Conservation (phyloP, 2,888 invertebrate genomes). For the Ceraclea dissimilis region DNA sequence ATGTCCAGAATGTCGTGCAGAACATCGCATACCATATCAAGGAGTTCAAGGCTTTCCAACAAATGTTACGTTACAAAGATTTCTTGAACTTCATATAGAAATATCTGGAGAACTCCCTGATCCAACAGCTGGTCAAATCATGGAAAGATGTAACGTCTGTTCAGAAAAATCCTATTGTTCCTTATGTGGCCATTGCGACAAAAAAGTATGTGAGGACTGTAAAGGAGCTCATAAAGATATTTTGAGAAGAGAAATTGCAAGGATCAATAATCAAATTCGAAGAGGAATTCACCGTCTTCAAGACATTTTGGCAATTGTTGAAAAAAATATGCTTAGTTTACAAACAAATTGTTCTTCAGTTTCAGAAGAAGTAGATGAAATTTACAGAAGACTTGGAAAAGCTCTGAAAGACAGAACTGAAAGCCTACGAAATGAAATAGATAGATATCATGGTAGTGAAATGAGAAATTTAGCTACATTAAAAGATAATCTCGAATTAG, state of each 20-base stretch:
- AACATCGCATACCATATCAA: constrained; percentile 93
- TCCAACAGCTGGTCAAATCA: constrained; percentile 83
- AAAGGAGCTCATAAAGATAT: constrained; percentile 96
- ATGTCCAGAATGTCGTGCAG: constrained; percentile 97
- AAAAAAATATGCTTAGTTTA: constrained; percentile 81
- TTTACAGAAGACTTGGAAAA: constrained; percentile 77
- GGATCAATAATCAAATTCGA: constrained; percentile 83
- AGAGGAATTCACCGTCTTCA: constrained; percentile 83
- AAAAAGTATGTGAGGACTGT: constrained; percentile 94
- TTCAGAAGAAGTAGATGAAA: constrained; percentile 90
- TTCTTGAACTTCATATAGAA: constrained; percentile 88
- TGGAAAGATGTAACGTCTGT: constrained; percentile 90
- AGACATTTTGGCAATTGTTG: constrained; percentile 75
- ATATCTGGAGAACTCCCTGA: constrained; percentile 87
- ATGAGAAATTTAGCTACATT: constrained; percentile 75
- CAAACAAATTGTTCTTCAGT: constrained; percentile 87
- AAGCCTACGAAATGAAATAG: constrained; percentile 80
- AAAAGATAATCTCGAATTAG: constrained; percentile 89
- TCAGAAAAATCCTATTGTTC: constrained; percentile 86
- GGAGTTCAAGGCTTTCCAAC: constrained; percentile 92
- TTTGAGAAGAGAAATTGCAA: constrained; percentile 79
- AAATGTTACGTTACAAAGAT: constrained; percentile 91
- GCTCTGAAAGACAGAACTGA: constrained; percentile 87
- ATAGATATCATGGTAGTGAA: constrained; percentile 85
- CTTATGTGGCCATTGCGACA: constrained; percentile 92